Base-by-base conservation (phyloP, 2,888 invertebrate species). In the Cheilosia vernalis region DNA sequence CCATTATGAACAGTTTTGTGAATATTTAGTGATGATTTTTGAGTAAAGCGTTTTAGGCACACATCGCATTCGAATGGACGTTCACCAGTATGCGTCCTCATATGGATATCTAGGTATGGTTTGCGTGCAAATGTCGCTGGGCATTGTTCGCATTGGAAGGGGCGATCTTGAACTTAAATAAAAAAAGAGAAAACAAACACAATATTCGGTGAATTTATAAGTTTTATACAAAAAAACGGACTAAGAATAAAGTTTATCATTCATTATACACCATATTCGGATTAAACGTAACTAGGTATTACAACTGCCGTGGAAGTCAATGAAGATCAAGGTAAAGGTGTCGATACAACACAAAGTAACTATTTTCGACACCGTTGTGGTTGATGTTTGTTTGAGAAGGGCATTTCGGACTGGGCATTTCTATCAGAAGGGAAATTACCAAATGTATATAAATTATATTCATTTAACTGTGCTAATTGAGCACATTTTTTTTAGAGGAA, bases 21-120 rank as follows among this genome's bases (percentile, higher is more conserved):
- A 88, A 96, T 96, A 93, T 96, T 96, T 89, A 96, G 93, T 92
- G 96, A 96, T 90, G 96, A 96, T 92, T 96, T 96, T 93, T 96
- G 96, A 87, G 96, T 96, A 93, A 96, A 96, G 90, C 95, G 94
- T 93, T 96, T 96, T 90, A 95, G 93, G 92, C 96, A 96, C 90
- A 95, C 93, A 92, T 95, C 95, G 92, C 96, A 96, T 92, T 96
- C 93, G 92, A 93, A 94, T 79, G 93, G 93, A 79, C 93, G 93
- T 67, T 88, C 87, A 55, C 88, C 93, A 19, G 92, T 93, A 93
- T 94, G 94, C 86, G 94, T 94, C 89, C 94, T 93, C 93, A 93
- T 94, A 92, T 95, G 95, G 85, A 95, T 93, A 92, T 93, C 93
- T 92, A 94, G 92, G 92, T 94, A 94, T 90, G 93, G 93, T 93